Conservation (phyloP, 2,888 invertebrate species). For the Parasteatoda lunata region DNA sequence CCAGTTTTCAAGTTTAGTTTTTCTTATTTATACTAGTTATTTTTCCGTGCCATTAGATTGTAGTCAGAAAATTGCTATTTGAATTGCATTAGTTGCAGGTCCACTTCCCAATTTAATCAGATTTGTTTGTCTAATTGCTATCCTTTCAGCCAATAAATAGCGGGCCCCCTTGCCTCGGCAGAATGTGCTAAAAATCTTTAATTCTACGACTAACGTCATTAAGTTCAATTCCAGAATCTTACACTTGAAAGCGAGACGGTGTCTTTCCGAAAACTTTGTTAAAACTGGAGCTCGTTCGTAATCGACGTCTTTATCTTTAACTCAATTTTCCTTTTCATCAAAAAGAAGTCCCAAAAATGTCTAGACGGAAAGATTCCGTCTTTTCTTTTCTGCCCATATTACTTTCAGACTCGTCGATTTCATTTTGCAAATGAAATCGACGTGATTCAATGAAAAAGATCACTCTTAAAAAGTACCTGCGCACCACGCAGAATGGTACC, state of each 20-base stretch:
- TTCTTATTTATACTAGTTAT: too few relatives aligned
- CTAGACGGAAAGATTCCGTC: not conserved
- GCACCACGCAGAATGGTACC: not conserved
- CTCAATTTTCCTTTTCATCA: slow-evolving; percentile 22
- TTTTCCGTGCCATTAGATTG: not conserved
- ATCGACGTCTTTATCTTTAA: slow-evolving; percentile 45
- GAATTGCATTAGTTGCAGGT: not conserved
- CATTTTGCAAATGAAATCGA: slow-evolving; percentile 2
- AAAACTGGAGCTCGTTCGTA: slow-evolving; percentile 11
- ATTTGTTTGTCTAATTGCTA: slow-evolving; percentile 11
- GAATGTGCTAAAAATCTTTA: slow-evolving; percentile 13
- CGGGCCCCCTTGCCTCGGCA: not conserved
- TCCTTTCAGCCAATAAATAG: not conserved
- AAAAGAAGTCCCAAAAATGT: not conserved
- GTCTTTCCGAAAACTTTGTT: slow-evolving; percentile 17
- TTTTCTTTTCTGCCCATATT: not conserved
- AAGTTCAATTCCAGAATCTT: not conserved
- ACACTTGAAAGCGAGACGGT: not conserved
- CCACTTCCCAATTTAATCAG: not conserved
- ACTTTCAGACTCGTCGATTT: too few relatives aligned
- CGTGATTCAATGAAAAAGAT: not conserved
- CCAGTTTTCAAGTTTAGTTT: too few relatives aligned
- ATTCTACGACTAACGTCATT: not conserved
- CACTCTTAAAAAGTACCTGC: not conserved
- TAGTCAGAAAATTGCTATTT: too few relatives aligned